phyloP scores from a whole-genome alignment of 2,113 vertebrate genomes.

The Phocoena phocoena region DNA sequence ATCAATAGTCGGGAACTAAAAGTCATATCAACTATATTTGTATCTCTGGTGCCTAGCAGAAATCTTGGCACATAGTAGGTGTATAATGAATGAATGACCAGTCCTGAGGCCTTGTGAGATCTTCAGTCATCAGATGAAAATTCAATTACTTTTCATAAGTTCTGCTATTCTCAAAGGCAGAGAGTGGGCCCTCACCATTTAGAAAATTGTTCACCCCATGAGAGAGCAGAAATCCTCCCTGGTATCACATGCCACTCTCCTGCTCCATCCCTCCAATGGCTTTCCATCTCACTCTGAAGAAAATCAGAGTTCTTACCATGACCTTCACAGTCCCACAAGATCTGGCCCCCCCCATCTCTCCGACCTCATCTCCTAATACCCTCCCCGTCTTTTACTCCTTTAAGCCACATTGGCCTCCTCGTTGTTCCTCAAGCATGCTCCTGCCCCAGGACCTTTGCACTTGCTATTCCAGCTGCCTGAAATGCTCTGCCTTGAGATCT shows the following conservation, averaged over 20 bases:
- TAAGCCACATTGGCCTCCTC: neutral
- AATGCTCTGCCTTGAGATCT: neutral
- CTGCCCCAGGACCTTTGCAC: neutral
- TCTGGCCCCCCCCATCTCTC: neutral
- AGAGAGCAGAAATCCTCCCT: neutral
- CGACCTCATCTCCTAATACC: neutral
- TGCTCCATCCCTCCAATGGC: neutral
- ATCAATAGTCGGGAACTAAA: neutral
- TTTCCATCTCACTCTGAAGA: neutral
- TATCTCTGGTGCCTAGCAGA: neutral
- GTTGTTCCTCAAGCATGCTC: neutral
- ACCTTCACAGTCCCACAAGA: neutral
- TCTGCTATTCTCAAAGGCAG: slow-evolving; percentile 27
- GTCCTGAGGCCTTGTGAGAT: neutral
- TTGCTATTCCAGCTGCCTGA: neutral
- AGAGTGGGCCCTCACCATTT: neutral
- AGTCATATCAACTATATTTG: neutral
- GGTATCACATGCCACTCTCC: neutral
- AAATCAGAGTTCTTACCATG: neutral
- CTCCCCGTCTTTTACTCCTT: neutral
- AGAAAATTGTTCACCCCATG: neutral
- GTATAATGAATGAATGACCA: neutral
- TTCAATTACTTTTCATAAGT: neutral
- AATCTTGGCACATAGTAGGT: neutral
- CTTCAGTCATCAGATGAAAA: neutral